Percentiles rank a stretch among this genome's conserved stretches.
Evolutionary conservation across 2,797 vertebrate genomes (phyloP).

Genomic region (Chelon auratus): DNA sequence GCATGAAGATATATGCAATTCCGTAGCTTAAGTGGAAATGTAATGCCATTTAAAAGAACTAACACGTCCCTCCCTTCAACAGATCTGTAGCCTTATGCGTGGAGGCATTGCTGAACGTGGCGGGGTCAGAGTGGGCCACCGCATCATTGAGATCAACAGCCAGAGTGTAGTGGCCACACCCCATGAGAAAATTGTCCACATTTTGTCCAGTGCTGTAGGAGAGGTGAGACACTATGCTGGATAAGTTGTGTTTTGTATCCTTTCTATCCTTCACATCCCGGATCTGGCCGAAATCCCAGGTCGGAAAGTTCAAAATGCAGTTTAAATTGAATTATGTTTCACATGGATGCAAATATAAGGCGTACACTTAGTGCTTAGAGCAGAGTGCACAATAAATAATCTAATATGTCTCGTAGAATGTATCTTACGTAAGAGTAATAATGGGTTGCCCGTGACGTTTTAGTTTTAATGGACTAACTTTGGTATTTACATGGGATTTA

Average conservation of each 20-base stretch:
- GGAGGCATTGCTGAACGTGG: constrained; percentile 97
- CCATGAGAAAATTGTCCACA: constrained; percentile 97
- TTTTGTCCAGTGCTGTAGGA: constrained; percentile 95
- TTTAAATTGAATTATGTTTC: too few relatives aligned
- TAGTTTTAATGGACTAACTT: too few relatives aligned
- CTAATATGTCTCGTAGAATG: too few relatives aligned
- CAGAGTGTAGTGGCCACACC: constrained; percentile 97
- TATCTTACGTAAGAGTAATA: too few relatives aligned
- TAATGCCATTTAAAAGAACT: neutral
- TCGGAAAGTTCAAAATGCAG: too few relatives aligned
- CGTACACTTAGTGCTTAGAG: too few relatives aligned
- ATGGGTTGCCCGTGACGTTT: too few relatives aligned
- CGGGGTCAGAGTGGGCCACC: constrained; percentile 96
- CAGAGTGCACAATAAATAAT: too few relatives aligned
- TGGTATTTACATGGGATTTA: too few relatives aligned
- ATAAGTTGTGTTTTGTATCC: neutral
- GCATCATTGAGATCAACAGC: constrained; percentile 97
- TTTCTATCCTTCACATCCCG: too few relatives aligned
- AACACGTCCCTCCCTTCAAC: neutral
- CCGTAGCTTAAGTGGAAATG: neutral
- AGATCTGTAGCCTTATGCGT: constrained; percentile 99
- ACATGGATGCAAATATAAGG: too few relatives aligned
- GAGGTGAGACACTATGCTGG: constrained; percentile 84
- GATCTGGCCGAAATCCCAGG: too few relatives aligned
- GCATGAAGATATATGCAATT: neutral